Evolutionary conservation across 2,113 vertebrate species (phyloP).

Genomic region (Grantiella picta): DNA sequence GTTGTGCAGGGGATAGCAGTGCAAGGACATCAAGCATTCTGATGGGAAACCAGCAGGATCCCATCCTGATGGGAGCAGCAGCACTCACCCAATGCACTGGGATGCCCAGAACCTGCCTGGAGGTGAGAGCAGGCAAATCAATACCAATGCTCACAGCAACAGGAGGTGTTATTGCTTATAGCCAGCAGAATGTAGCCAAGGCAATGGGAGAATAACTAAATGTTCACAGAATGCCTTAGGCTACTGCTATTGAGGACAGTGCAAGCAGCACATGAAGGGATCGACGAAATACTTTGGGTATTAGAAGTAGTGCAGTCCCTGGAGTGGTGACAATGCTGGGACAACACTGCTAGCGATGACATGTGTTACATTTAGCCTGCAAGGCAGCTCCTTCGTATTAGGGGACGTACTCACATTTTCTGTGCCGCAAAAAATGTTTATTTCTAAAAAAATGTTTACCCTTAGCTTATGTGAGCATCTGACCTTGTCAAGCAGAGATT

Average conservation of each 20-base stretch:
- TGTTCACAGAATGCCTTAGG: not conserved
- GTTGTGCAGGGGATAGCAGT: not conserved
- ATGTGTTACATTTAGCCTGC: rapidly evolving
- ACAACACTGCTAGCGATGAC: not conserved
- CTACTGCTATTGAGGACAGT: rapidly evolving
- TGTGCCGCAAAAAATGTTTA: not conserved
- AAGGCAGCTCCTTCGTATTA: not conserved
- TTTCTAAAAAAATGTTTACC: not conserved
- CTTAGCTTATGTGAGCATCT: not conserved
- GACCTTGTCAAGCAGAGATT: not conserved
- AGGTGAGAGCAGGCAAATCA: not conserved
- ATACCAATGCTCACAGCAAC: not conserved
- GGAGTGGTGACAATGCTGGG: not conserved
- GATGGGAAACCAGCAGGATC: too few relatives aligned
- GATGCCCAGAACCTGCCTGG: not conserved
- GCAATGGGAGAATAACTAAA: not conserved
- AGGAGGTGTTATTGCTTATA: not conserved
- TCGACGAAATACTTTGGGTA: not conserved
- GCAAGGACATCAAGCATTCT: not conserved
- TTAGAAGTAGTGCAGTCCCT: not conserved
- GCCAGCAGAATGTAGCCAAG: not conserved
- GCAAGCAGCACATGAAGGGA: not conserved
- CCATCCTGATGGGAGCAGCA: too few relatives aligned
- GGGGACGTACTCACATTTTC: not conserved
- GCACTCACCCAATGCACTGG: too few relatives aligned